Percentiles rank a stretch among this genome's conserved stretches.
Conservation (phyloP, 2,113 vertebrate species). For the Heptranchias perlo region DNA sequence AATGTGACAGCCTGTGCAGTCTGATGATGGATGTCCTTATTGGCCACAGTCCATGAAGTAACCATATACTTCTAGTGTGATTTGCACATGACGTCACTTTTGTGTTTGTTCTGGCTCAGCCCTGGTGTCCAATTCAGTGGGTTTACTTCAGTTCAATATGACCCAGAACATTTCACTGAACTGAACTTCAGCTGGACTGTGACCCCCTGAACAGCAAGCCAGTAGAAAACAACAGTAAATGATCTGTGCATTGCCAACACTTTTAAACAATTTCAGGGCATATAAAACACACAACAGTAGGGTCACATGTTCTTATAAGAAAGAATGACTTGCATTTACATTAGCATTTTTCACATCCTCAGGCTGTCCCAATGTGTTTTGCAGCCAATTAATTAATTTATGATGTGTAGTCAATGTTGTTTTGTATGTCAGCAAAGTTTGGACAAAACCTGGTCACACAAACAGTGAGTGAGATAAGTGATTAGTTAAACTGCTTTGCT, state of each 20-base stretch:
- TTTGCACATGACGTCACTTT: neutral
- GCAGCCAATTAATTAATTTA: neutral
- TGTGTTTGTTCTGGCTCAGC: neutral
- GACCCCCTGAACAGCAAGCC: neutral
- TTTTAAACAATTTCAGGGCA: neutral
- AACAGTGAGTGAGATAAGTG: neutral
- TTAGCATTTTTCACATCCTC: neutral
- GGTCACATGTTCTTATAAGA: neutral
- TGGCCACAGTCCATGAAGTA: neutral
- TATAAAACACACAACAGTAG: neutral
- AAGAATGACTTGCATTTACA: neutral
- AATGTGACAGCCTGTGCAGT: neutral
- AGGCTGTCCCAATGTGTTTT: neutral
- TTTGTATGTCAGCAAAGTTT: neutral
- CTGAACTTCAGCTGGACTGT: neutral
- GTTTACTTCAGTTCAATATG: neutral
- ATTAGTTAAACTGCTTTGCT: neutral
- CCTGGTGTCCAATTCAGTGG: neutral
- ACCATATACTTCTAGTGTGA: neutral
- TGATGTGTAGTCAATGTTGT: neutral
- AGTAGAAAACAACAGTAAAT: neutral
- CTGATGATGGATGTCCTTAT: constrained; percentile 9
- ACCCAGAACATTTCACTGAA: neutral
- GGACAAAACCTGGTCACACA: neutral
- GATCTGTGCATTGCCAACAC: neutral